Conservation (phyloP, 2,888 invertebrate species). For the Spodoptera exigua region DNA sequence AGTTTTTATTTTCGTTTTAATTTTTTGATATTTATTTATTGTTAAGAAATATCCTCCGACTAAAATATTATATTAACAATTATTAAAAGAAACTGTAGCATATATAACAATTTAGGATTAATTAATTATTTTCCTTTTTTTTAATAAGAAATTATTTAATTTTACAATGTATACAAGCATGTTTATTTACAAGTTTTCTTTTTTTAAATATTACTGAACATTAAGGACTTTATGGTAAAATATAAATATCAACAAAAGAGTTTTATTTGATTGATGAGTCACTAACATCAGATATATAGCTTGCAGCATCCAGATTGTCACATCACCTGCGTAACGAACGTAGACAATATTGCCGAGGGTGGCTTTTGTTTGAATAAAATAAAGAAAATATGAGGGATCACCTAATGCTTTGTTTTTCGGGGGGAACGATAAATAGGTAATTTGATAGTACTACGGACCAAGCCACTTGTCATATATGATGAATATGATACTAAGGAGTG, state of each 20-base stretch:
- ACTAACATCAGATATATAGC: constrained; percentile 11
- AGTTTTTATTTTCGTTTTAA: too few species aligned
- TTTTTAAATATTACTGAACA: too few species aligned
- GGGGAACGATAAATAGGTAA: constrained; percentile 42
- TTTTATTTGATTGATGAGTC: constrained; percentile 32
- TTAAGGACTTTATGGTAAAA: not conserved
- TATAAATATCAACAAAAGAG: not conserved
- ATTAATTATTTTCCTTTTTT: too few species aligned
- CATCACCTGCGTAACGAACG: constrained; percentile 13
- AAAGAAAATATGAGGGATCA: constrained; percentile 44
- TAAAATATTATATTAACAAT: too few species aligned
- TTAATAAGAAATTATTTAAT: too few species aligned
- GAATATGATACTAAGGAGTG: constrained; percentile 30
- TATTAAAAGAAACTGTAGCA: too few species aligned
- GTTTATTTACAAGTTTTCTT: too few species aligned
- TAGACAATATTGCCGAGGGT: constrained; percentile 36
- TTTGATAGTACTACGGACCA: constrained; percentile 26
- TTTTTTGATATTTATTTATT: too few species aligned
- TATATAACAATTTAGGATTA: too few species aligned
- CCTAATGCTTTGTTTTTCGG: constrained; percentile 44
- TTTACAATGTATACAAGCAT: too few species aligned
- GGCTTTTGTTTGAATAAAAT: constrained; percentile 41
- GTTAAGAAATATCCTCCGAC: too few species aligned
- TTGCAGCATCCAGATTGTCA: constrained; percentile 29
- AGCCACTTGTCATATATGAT: constrained; percentile 28